phyloP scores from a whole-genome alignment of 2,797 vertebrate genomes.

The Sebastes matsubarae region DNA sequence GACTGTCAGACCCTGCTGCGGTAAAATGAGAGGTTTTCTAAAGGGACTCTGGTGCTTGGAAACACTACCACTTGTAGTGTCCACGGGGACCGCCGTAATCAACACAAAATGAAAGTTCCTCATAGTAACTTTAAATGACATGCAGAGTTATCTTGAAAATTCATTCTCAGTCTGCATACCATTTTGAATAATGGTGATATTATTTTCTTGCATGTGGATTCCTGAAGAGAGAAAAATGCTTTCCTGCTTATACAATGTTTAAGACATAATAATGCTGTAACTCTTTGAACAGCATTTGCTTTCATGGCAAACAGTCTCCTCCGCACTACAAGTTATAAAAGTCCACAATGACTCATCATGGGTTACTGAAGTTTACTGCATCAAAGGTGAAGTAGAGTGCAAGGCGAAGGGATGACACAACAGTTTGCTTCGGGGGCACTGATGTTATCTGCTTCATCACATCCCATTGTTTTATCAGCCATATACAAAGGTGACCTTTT shows the following conservation, averaged over 20 bases:
- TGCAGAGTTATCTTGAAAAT: background rate
- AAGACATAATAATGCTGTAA: background rate
- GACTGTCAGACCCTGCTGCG: no score
- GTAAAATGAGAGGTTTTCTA: no score
- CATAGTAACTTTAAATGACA: rapidly evolving
- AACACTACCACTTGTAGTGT: no score
- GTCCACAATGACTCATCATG: conserved; percentile 35
- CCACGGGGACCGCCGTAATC: no score
- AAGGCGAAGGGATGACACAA: conserved; percentile 14
- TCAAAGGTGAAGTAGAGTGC: conserved; percentile 49
- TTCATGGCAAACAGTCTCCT: background rate
- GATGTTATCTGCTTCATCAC: conserved; percentile 41
- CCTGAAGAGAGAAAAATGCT: background rate
- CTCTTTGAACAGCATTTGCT: background rate
- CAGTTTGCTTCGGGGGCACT: conserved; percentile 6
- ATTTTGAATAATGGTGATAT: background rate
- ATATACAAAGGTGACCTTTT: conserved; percentile 6
- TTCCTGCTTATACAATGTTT: background rate
- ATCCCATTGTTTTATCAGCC: conserved; percentile 32
- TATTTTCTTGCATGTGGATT: background rate
- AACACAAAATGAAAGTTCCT: no score
- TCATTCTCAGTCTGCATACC: background rate
- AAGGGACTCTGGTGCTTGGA: rapidly evolving
- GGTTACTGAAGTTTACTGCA: conserved; percentile 28
- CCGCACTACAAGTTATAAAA: conserved; percentile 43